These are phyloP conservation scores for Rhynchomys soricoides DNA, from an alignment of 2,113 vertebrate species.

Conservation along the genomic window DNA sequence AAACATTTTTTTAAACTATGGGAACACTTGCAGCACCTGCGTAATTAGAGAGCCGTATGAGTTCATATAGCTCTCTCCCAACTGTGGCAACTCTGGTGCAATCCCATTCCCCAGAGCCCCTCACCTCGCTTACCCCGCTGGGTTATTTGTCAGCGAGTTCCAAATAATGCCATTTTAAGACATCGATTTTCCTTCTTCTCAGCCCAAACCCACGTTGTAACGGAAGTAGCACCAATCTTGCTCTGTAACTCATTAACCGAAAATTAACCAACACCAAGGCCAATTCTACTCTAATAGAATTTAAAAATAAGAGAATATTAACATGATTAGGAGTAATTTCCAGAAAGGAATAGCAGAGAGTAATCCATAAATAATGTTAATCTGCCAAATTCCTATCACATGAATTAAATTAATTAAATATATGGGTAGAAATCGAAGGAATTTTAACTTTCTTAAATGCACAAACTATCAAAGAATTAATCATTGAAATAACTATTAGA, in stretches of 20 bases:
- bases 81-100: neutral
- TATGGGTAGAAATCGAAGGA: conserved; percentile 9
- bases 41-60: neutral
- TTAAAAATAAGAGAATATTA: conserved; percentile 16
- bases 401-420: conserved; percentile 58
- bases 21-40: neutral
- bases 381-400: conserved; percentile 31
- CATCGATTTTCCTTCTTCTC: conserved; percentile 14
- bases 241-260: neutral
- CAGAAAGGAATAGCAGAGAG: conserved; percentile 19
- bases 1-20: neutral
- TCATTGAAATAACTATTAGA: neutral
- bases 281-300: conserved; percentile 17
- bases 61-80: neutral
- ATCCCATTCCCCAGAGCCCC: neutral
- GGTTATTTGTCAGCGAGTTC: neutral
- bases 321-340: conserved; percentile 9
- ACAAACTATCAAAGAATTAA: conserved; percentile 46
- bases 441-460: conserved; percentile 50
- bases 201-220: neutral
- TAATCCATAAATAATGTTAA: conserved; percentile 40
- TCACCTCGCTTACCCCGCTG: fast-evolving
- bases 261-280: conserved; percentile 28
- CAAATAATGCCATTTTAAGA: conserved; percentile 16
- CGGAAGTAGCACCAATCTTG: neutral